These are phyloP conservation scores for Drosophila anceps DNA, from an alignment of 2,888 invertebrate genomes.

Conservation along the genomic window DNA sequence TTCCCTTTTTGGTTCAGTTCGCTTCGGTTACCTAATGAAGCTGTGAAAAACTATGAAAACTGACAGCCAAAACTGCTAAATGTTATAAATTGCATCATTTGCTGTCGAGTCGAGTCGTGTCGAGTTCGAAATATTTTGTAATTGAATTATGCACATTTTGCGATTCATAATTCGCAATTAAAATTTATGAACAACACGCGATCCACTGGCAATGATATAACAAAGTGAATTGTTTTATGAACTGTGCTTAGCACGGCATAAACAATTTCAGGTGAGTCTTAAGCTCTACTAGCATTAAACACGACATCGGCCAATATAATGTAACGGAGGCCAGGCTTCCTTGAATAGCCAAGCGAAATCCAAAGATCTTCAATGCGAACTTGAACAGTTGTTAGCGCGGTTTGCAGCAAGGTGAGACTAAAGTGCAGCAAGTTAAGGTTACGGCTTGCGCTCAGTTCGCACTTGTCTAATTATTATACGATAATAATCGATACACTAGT, in stretches of 20 bases:
- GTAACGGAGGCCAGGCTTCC: background rate
- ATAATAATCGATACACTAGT: slow-evolving; percentile 3
- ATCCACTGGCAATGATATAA: slow-evolving; percentile 68
- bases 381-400: slow-evolving; percentile 30
- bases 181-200: slow-evolving; percentile 59
- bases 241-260: slow-evolving; percentile 71
- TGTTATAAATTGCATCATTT: slow-evolving; percentile 51
- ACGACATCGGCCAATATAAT: slow-evolving; percentile 10
- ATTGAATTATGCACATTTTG: slow-evolving; percentile 65
- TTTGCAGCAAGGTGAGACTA: slow-evolving; percentile 52
- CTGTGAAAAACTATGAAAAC: slow-evolving; percentile 24
- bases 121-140: slow-evolving; percentile 62
- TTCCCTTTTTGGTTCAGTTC: slow-evolving; percentile 18
- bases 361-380: slow-evolving; percentile 24
- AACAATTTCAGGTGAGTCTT: slow-evolving; percentile 52
- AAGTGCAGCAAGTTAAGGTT: slow-evolving; percentile 39
- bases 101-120: background rate
- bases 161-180: slow-evolving; percentile 51
- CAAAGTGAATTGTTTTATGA: slow-evolving; percentile 72
- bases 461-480: slow-evolving; percentile 1
- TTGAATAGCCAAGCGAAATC: background rate
- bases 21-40: slow-evolving; percentile 17
- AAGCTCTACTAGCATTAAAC: slow-evolving; percentile 16
- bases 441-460: slow-evolving; percentile 8
- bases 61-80: slow-evolving; percentile 37